Evolutionary conservation across 2,797 vertebrate genomes (phyloP).

Genomic region (Eospalax fontanierii): DNA sequence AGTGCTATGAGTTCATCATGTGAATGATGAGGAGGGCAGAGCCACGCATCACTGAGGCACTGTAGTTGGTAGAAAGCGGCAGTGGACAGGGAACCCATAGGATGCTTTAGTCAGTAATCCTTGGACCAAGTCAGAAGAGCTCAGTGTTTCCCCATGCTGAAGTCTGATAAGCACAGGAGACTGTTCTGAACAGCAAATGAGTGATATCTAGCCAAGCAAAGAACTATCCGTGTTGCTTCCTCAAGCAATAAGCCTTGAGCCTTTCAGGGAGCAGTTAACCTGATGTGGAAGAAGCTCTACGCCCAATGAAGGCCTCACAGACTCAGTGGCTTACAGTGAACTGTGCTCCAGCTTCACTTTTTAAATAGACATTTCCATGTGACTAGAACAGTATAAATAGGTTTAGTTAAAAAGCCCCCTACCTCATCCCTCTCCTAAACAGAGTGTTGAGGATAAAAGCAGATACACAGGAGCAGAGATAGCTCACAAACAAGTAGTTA

Average conservation of each 20-base stretch:
- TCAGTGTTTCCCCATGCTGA: neutral
- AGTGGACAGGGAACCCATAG: neutral
- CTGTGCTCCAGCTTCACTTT: neutral
- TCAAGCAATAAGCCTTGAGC: neutral
- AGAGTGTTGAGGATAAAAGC: neutral
- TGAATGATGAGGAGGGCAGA: neutral
- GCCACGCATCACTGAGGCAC: neutral
- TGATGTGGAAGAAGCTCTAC: neutral
- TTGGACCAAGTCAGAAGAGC: neutral
- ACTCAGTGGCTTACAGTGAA: neutral
- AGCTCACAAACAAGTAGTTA: neutral
- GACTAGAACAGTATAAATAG: neutral
- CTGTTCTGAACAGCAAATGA: neutral
- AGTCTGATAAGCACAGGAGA: neutral
- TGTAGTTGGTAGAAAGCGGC: too few species aligned
- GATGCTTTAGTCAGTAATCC: neutral
- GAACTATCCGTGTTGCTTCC: neutral
- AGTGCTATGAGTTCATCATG: neutral
- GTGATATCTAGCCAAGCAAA: neutral
- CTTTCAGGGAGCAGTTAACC: neutral
- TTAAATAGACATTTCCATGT: neutral
- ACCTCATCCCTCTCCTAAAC: too few species aligned
- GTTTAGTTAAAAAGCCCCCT: neutral
- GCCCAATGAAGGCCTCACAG: accelerated
- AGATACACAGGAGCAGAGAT: neutral